A percentile compares a stretch with the other conserved stretches of the same genome.
These are phyloP conservation scores for Chloroclystis v-ata DNA, from an alignment of 2,888 invertebrate species.

Conservation along the genomic window DNA sequence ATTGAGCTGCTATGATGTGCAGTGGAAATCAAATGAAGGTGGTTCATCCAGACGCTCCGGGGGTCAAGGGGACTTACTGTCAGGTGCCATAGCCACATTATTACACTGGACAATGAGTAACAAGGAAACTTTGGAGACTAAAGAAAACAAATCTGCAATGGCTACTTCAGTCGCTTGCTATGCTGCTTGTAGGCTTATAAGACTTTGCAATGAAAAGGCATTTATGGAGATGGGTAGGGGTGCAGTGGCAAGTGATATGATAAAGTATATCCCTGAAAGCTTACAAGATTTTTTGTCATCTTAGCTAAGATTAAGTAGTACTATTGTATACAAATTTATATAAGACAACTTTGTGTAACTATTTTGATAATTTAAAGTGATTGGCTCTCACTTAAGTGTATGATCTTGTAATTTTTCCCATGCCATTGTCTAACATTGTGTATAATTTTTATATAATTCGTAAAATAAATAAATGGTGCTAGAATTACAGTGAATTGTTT, in stretches of 20 bases:
- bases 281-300: constrained; percentile 76
- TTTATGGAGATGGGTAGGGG: constrained; percentile 88
- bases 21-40: constrained; percentile 79
- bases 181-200: constrained; percentile 88
- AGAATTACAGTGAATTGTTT: too few relatives aligned
- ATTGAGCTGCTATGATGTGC: constrained; percentile 62
- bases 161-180: constrained; percentile 86
- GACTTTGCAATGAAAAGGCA: constrained; percentile 88
- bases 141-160: constrained; percentile 56
- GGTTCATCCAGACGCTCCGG: constrained; percentile 96
- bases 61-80: constrained; percentile 96
- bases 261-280: constrained; percentile 86
- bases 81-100: constrained; percentile 91
- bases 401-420: too few relatives aligned
- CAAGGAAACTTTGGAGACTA: constrained; percentile 39
- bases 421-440: too few relatives aligned
- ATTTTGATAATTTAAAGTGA: too few relatives aligned
- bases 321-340: too few relatives aligned
- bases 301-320: too few relatives aligned
- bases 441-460: too few relatives aligned
- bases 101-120: constrained; percentile 84
- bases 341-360: too few relatives aligned
- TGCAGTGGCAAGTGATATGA: constrained; percentile 92
- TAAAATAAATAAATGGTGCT: too few relatives aligned
- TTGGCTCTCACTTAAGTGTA: too few relatives aligned